phyloP scores from a whole-genome alignment of 2,797 vertebrate genomes.

The Miichthys miiuy region DNA sequence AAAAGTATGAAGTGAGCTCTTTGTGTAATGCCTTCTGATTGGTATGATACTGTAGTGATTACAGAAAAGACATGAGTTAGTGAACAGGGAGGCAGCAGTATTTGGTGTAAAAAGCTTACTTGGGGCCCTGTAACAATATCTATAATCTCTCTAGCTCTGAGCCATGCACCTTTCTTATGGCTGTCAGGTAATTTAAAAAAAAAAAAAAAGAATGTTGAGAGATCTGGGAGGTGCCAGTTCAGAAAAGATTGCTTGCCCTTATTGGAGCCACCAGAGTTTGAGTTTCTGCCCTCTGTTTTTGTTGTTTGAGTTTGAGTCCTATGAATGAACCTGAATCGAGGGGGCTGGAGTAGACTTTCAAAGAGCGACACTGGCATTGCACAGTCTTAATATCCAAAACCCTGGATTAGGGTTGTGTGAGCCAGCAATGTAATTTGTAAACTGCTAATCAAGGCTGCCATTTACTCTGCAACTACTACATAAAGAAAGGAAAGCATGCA shows the following conservation, averaged over 20 bases:
- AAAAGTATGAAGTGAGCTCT: slow-evolving; percentile 28
- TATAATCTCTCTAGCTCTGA: slow-evolving; percentile 14
- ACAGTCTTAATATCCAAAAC: not conserved
- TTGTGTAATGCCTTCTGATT: slow-evolving; percentile 25
- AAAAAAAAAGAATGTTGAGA: not conserved
- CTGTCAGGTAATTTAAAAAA: not conserved
- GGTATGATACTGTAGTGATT: slow-evolving; percentile 6
- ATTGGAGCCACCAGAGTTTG: not conserved
- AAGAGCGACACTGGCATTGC: not conserved
- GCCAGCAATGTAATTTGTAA: not conserved
- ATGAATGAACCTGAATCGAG: not conserved
- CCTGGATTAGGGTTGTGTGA: not conserved
- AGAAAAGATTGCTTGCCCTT: not conserved
- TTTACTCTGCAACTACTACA: not conserved
- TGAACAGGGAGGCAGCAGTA: not conserved
- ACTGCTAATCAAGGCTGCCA: not conserved
- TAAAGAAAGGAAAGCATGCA: not conserved
- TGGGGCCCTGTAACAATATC: slow-evolving; percentile 16
- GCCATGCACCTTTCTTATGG: not conserved
- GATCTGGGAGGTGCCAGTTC: not conserved
- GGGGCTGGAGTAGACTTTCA: too few relatives aligned
- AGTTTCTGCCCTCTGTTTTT: not conserved
- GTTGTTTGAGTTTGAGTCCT: slow-evolving; percentile 6
- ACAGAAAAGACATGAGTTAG: slow-evolving; percentile 13
- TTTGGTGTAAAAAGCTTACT: slow-evolving; percentile 1